phyloP scores from a whole-genome alignment of 2,113 vertebrate genomes.

The Hypanus sabinus region DNA sequence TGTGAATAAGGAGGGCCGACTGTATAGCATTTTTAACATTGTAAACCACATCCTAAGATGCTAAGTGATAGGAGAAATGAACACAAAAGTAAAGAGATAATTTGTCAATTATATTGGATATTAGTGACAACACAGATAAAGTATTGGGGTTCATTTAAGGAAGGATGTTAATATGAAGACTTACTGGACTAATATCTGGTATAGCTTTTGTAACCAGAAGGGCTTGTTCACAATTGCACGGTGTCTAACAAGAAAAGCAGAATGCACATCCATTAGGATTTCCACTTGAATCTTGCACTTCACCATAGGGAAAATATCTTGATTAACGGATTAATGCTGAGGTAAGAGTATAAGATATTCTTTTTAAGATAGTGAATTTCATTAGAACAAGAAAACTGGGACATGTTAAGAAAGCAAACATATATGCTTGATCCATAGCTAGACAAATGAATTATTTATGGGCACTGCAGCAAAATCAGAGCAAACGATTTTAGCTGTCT shows the following conservation, averaged over 20 bases:
- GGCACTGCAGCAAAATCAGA: neutral
- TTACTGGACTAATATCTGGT: too few species aligned
- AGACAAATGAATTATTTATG: conserved; percentile 35
- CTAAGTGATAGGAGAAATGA: too few species aligned
- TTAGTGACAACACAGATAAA: too few species aligned
- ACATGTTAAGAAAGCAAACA: neutral
- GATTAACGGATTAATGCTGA: neutral
- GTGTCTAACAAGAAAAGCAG: neutral
- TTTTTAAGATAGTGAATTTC: neutral
- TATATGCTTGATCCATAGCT: neutral
- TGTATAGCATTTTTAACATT: too few species aligned
- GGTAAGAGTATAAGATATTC: neutral
- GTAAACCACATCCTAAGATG: too few species aligned
- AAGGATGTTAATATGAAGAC: too few species aligned
- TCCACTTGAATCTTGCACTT: neutral
- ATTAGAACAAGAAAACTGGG: neutral
- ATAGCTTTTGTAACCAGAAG: neutral
- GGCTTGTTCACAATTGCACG: neutral
- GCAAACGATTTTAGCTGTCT: neutral
- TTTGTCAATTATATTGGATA: too few species aligned
- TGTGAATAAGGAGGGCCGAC: too few species aligned
- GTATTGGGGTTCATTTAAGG: too few species aligned
- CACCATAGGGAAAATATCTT: neutral
- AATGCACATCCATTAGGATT: neutral
- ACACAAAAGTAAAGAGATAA: too few species aligned